Base-by-base conservation (phyloP, 2,113 vertebrate species). In the Stercorarius parasiticus region DNA sequence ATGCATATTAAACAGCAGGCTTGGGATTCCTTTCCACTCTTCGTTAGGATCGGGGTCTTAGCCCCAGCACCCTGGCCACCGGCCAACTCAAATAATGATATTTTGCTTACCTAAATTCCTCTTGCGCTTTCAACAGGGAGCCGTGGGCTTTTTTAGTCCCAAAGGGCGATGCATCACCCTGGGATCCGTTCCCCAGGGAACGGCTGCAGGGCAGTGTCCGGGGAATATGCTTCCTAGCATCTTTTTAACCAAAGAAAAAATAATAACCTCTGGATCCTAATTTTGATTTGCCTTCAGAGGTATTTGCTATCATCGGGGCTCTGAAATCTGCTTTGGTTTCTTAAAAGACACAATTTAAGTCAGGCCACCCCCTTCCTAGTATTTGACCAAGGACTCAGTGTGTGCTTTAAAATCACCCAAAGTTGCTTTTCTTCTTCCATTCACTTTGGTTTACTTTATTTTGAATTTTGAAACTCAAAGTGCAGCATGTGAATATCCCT, bases 1-100 rank as follows among this genome's bases (percentile, higher is more conserved):
- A 92, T 94, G 94, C 95, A 85, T 91, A 72, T 95, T 95, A 97
- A 95, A 91, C 22, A 95, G 86, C 73, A 82, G 70, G 77, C 89
- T 81, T 93, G 81, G 66, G 88, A 96, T 97, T 95, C 94, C 83
- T 95, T 95, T 87, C 88, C 0, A 0, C 53, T 87, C 83, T 79
- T 83, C 1, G 0, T 61, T 77, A 76, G 77, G 86, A 85, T 55
- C 6, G 30, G 66, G 77, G 91, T 88, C 61, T 95, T 64, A 95
- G 78, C 73, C 92, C 26, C 1, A 0, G 32, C 47, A 32, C 66
- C 52, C 42, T 96, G 93, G 94, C 91, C 81, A 65, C 66, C 2
- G 9, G 87, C 95, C 95, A 95, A 76, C 56, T 62, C 91, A 91
- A 95, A 92, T 93, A 94, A 72, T 80, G 82, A 49, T 85, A 70